Evolutionary conservation across 1,140 invertebrate species (phyloP), one percentile per base, ranked within the genome.

Genomic region (Agrypnia vestita): DNA sequence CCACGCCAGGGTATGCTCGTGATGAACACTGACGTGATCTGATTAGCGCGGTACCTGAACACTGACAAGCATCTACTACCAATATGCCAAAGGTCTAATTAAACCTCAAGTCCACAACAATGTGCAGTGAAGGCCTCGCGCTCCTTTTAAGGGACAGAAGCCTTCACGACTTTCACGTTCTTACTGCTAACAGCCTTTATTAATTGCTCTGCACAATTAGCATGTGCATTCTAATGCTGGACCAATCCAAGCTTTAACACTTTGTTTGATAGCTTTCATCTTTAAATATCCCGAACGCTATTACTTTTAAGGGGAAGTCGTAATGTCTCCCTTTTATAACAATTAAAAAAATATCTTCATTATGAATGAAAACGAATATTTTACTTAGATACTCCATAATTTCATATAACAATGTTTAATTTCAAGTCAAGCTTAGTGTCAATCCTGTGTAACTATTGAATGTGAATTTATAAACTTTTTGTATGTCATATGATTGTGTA

Each of bases 91-190:
- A 35, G n/a, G 44, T 13, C 62, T 46, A 67, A 46, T 47, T 69
- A 47, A 69, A 69, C 19, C 13, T 71, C 17, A 71, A 15, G 7
- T 62, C 21, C 15, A 62, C 13, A 71, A 15, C 15, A 19, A 71
- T 17, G 11, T 7, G 4, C 35, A 6, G 13, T 11, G 15, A 64
- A 56, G 53, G 53, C 25, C 25, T 11, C 59, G 9, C 67, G 15
- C 67, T 71, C 67, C 46, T 71, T 71, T 8, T 19, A 51, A 51
- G 19, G 67, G 17, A 44, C 4, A 71, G 15, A 10, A 19, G 10
- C 46, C 46, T 21, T 49, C 56, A 19, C 44, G 64, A 69, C 67
- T 49, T 71, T 71, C 46, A 71, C 67, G 47, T 71, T 71, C 49
- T 71, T 44, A 49, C 44, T 46, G 21, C 46, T 17, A 64, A 21